Evolutionary conservation across 2,113 vertebrate species (phyloP), one percentile per base, ranked within the genome.

Genomic region (Synodontis membranacea): DNA sequence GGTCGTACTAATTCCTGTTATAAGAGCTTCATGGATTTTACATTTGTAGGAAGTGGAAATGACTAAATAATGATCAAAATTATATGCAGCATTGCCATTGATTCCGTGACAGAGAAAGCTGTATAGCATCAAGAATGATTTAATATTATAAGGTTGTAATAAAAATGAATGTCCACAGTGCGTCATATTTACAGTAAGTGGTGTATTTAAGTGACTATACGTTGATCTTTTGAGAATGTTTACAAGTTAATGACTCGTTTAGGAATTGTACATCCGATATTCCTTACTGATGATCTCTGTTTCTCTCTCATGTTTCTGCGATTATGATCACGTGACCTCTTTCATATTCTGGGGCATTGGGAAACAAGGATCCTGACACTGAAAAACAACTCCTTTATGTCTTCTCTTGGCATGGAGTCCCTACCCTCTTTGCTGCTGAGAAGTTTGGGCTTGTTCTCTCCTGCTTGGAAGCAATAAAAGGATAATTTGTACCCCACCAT

Each of bases 401-500:
- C 78, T 86, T 80, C 75, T 85, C 88, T 91, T 88, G 90, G 92
- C 86, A 90, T 88, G 87, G 82, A 62, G 83, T 84, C 78, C 23
- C n/a, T 83, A 83, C 60, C 44, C 17, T 42, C 80, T 78, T 50
- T 72, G 25, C 88, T 87, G 39, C 91, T 92, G 75, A 80, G 84
- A 85, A 85, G 89, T 90, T 85, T 37, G 88, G 90, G 87, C 89
- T 90, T 91, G 92, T 92, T 90, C 91, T 92, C 91, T 91, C 88
- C 89, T 90, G 89, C 91, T 92, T 90, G 91, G 91, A 91, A 92
- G 88, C 91, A 91, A 91, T 93, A 92, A 94, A 93, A 90, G 75
- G 88, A 91, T 94, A 90, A 94, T 94, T 93, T 93, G 90, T 91
- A 93, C 80, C 91, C 90, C 91, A 88, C 92, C 93, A 92, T 91